phyloP scores from a whole-genome alignment of 2,113 vertebrate genomes.

The Ophiodon elongatus region DNA sequence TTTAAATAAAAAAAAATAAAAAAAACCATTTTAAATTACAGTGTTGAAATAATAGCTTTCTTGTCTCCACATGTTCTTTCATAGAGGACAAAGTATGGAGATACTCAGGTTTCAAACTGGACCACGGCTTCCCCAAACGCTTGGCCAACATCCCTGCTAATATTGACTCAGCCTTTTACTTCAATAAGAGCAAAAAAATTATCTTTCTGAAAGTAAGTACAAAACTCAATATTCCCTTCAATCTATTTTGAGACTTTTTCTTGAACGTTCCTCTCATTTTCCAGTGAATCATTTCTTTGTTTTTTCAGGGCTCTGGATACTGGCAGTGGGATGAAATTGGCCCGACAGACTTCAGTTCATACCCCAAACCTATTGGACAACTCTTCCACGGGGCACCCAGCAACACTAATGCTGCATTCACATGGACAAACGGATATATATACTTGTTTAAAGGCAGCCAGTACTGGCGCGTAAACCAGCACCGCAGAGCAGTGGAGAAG shows the following conservation, averaged over 20 bases:
- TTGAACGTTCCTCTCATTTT: not conserved
- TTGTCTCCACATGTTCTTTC: slow-evolving; percentile 1
- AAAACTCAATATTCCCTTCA: not conserved
- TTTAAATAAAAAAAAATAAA: not conserved
- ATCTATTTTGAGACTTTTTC: no score
- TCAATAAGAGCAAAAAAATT: slow-evolving; percentile 82
- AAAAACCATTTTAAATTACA: not conserved
- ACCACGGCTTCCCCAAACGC: slow-evolving; percentile 85
- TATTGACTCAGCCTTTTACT: slow-evolving; percentile 87
- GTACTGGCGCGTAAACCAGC: slow-evolving; percentile 84
- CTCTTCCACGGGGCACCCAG: slow-evolving; percentile 83
- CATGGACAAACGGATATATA: slow-evolving; percentile 82
- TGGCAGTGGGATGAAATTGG: slow-evolving; percentile 89
- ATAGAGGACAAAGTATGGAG: slow-evolving; percentile 88
- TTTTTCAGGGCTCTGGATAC: slow-evolving; percentile 78
- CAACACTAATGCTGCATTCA: slow-evolving; percentile 79
- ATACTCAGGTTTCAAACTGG: slow-evolving; percentile 85
- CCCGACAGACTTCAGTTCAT: slow-evolving; percentile 73
- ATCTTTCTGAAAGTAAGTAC: slow-evolving; percentile 87
- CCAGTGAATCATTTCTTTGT: not conserved
- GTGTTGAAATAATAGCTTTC: not conserved
- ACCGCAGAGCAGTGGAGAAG: slow-evolving; percentile 78
- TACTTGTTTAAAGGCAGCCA: slow-evolving; percentile 86
- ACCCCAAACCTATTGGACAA: slow-evolving; percentile 81
- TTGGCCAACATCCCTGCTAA: slow-evolving; percentile 82